Evolutionary conservation across 2,888 invertebrate species (phyloP), one percentile per base, ranked within the genome.

Genomic region (Apotomis turbidana): DNA sequence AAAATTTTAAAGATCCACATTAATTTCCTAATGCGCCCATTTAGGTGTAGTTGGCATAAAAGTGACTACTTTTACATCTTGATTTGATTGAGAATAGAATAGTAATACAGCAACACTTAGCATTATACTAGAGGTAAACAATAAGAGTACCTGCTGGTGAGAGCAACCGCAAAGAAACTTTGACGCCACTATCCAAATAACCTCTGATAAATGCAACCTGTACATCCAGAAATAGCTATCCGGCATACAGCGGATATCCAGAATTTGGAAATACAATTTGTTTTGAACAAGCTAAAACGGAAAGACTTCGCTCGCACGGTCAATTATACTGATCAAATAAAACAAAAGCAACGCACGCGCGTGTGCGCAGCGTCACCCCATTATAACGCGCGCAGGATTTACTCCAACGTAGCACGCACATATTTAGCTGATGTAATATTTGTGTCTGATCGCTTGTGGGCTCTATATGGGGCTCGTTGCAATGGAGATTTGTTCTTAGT

Each of bases 351-450:
- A 77, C 70, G 79, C 83, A 77, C 83, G 81, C 78, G 76, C 79
- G 80, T 77, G 77, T 77, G 81, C 81, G 77, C 77, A 77, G 79
- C 79, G 80, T 81, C 88, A 85, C 85, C 86, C 87, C 87, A 87
- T 88, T 87, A 88, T 84, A 84, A 83, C 82, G 80, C 86, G 81
- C 79, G 77, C 74, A 76, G 83, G 85, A 89, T 87, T 87, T 86
- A 89, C 85, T 81, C 78, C 77, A 79, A 69, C 78, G 73, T 66
- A 77, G 83, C 90, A 89, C 90, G 89, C 89, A 84, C 83, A 76
- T 77, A 78, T 77, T 80, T 76, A 74, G 74, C 77, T 77, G 66
- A 67, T 61, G 41, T 61, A 68, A 51, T 57, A 62, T 57, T 71
- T 67, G 67, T 68, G 57, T 49, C 61, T 59, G 52, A 15, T 64